Base-by-base conservation (phyloP, 2,888 invertebrate genomes). In the Cylindroiulus punctatus region DNA sequence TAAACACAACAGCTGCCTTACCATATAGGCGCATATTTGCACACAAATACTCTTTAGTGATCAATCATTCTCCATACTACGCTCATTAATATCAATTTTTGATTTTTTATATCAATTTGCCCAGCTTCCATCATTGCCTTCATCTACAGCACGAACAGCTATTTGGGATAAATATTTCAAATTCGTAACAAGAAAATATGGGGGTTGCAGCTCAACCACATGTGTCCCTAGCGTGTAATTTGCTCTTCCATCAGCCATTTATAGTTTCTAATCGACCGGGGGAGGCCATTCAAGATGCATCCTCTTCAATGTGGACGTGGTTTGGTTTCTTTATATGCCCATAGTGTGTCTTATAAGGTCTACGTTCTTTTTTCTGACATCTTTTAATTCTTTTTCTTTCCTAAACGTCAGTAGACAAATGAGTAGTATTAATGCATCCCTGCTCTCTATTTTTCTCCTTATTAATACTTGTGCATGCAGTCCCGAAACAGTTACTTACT, bases 231-330 rank as follows among this genome's bases (percentile, higher is more conserved):
- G 76, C 30, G 76, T 76, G 14, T 76, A 76, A 76, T 76, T 76
- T 76, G 76, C 76, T 76, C 76, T 76, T 76, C 76, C 76, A 76
- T 76, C 76, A 76, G 30, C 76, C 76, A 76, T 76, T 76, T 76
- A 76, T 76, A 76, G 76, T 76, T 76, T 76, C 76, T 76, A 76
- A 76, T 76, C 76, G 76, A 76, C 76, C 76, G 76, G 4, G 14
- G 26, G 30, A 26, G 76, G 76, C 76, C 26, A 76, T 30, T 52
- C 22, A 22, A 30, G 76, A 76, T 76, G 76, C 30, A 26, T 14
- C 14, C 30, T 76, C 76, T 76, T 76, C 12, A 76, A 76, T 30
- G 30, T 12, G 22, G 22, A 76, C 26, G 76, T 76, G 76, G 26
- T 22, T n/a, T 65, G 52, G 19, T 17, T 52, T 52, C 19, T 19